Evolutionary conservation across 2,888 invertebrate genomes (phyloP).

Genomic region (Unio pictorum): DNA sequence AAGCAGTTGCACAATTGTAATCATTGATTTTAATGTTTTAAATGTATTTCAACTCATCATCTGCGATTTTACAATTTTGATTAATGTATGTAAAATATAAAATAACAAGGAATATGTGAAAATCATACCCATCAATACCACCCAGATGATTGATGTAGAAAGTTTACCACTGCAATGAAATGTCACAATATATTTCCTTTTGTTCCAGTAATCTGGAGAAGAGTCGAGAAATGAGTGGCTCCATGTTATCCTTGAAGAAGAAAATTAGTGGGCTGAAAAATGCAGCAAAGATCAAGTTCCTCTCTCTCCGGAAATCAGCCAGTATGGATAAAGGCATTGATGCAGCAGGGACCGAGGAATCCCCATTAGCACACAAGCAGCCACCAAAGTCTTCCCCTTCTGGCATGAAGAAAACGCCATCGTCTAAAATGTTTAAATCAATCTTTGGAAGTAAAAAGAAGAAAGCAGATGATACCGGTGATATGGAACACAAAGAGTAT

Average conservation of each 20-base stretch:
- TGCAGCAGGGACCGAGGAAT: conserved; percentile 17
- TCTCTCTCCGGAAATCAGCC: conserved; percentile 45
- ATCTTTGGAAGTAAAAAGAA: conserved; percentile 39
- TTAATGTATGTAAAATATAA: no score
- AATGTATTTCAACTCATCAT: no score
- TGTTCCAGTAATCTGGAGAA: conserved; percentile 35
- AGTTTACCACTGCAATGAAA: no score
- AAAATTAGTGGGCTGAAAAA: conserved; percentile 33
- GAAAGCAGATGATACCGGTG: conserved; percentile 24
- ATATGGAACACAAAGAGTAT: no score
- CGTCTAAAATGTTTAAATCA: conserved; percentile 39
- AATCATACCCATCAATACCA: no score
- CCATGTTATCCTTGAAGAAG: conserved; percentile 35
- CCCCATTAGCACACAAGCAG: conserved; percentile 16
- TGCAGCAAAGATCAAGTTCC: conserved; percentile 41
- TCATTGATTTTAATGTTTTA: no score
- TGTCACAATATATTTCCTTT: neutral
- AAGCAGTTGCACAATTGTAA: no score
- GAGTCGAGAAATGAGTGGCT: conserved; percentile 35
- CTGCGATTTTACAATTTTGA: no score
- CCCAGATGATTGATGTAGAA: no score
- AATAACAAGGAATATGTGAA: no score
- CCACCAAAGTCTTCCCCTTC: conserved; percentile 9
- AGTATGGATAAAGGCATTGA: conserved; percentile 54
- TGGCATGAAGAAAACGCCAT: conserved; percentile 44